Evolutionary conservation across 37 sponge, comb jelly and placozoan species (phyloP).

Genomic region (Oscarella lobularis): DNA sequence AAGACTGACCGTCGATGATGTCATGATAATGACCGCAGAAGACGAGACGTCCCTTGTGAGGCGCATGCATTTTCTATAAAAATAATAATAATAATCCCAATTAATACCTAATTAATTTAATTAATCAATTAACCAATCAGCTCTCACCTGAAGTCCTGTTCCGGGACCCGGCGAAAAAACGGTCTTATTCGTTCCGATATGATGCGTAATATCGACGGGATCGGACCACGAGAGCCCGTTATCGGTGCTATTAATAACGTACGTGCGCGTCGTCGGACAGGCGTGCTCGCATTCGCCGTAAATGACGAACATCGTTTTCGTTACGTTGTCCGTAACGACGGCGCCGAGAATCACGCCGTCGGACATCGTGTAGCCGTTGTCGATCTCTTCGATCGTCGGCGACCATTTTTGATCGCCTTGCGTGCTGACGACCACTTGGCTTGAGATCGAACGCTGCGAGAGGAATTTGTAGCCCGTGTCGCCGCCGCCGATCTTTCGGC

Average conservation of each 20-base stretch:
- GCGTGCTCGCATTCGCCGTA: neutral
- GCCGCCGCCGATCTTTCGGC: neutral
- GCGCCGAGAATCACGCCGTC: neutral
- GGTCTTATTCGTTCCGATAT: neutral
- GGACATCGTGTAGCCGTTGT: neutral
- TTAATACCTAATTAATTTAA: no score
- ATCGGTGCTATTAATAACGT: neutral
- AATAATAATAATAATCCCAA: no score
- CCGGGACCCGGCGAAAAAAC: neutral
- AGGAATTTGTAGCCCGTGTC: neutral
- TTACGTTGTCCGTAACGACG: neutral
- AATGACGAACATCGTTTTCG: neutral
- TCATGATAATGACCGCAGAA: neutral
- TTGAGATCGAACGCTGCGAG: neutral
- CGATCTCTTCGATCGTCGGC: neutral
- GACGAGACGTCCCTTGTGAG: neutral
- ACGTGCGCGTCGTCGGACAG: neutral
- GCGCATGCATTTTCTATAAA: neutral
- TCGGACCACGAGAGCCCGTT: neutral
- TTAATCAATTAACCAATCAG: no score
- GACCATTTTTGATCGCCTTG: neutral
- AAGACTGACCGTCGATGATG: no score
- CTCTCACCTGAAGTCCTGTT: neutral
- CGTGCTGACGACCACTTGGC: no score
- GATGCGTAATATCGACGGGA: neutral